Conservation (phyloP, 2,888 invertebrate species). For the Beris morrisii region DNA sequence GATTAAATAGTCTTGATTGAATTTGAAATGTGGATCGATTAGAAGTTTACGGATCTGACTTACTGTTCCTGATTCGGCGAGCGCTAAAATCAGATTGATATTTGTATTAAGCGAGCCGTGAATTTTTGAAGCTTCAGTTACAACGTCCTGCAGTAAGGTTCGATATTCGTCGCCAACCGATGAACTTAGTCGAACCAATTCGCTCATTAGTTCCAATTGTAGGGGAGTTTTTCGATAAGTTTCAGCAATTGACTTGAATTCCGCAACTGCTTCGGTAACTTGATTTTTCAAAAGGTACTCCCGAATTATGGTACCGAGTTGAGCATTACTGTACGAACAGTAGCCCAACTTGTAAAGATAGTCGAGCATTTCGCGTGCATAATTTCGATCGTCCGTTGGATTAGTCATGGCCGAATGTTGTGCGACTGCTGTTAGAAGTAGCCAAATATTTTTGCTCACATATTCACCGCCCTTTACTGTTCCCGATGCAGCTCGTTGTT, state of each 20-base stretch:
- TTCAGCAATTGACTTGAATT: slow-evolving; percentile 58
- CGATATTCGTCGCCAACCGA: slow-evolving; percentile 42
- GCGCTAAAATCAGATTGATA: slow-evolving; percentile 54
- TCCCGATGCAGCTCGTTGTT: slow-evolving; percentile 58
- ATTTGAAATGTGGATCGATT: slow-evolving; percentile 59
- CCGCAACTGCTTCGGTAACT: slow-evolving; percentile 58
- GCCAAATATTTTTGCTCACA: slow-evolving; percentile 64
- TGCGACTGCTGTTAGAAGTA: slow-evolving; percentile 61
- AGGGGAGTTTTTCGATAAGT: slow-evolving; percentile 65
- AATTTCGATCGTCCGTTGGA: slow-evolving; percentile 48
- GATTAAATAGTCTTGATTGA: slow-evolving; percentile 59
- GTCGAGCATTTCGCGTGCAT: slow-evolving; percentile 59
- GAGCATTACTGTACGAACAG: slow-evolving; percentile 61
- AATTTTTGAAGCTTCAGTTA: slow-evolving; percentile 50
- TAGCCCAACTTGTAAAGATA: slow-evolving; percentile 59
- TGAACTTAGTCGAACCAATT: slow-evolving; percentile 52
- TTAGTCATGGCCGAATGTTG: slow-evolving; percentile 41
- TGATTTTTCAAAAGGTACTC: slow-evolving; percentile 62
- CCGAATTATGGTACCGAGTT: slow-evolving; percentile 66
- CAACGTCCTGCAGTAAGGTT: slow-evolving; percentile 50
- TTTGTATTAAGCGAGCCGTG: slow-evolving; percentile 56
- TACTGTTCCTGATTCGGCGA: slow-evolving; percentile 57
- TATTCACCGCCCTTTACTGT: slow-evolving; percentile 57
- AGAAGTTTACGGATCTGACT: slow-evolving; percentile 57
- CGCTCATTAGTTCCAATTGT: slow-evolving; percentile 64